Conservation (phyloP, 2,797 vertebrate genomes). For the Diplodus sargus region DNA sequence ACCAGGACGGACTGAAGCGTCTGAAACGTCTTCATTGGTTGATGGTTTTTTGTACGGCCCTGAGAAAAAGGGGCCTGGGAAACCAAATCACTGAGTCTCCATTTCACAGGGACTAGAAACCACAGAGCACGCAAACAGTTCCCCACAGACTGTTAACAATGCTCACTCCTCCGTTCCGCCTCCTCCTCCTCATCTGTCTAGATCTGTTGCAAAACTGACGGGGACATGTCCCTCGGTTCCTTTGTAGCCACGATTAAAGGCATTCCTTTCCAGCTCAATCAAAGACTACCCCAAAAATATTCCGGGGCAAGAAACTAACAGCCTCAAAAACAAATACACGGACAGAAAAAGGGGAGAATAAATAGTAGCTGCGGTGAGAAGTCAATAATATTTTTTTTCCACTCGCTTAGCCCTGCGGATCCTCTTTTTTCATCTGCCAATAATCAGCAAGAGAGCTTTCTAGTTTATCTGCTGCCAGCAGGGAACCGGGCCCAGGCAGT, state of each 20-base stretch:
- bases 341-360: slow-evolving; percentile 74
- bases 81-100: slow-evolving; percentile 78
- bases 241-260: slow-evolving; percentile 84
- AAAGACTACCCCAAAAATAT: slow-evolving; percentile 82
- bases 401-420: slow-evolving; percentile 73
- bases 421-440: slow-evolving; percentile 84
- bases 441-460: slow-evolving; percentile 75
- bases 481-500: slow-evolving; percentile 69
- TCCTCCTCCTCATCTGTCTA: slow-evolving; percentile 76
- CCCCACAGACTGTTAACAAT: slow-evolving; percentile 84
- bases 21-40: slow-evolving; percentile 72
- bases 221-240: slow-evolving; percentile 78
- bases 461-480: slow-evolving; percentile 83
- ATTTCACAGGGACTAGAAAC: slow-evolving; percentile 82
- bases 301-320: slow-evolving; percentile 76
- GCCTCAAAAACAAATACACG: slow-evolving; percentile 82
- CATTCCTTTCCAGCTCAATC: slow-evolving; percentile 83
- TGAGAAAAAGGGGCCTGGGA: slow-evolving; percentile 77
- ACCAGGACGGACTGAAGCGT: slow-evolving; percentile 64
- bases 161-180: slow-evolving; percentile 72
- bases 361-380: slow-evolving; percentile 83
- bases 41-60: slow-evolving; percentile 65
- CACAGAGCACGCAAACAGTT: slow-evolving; percentile 79
- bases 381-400: slow-evolving; percentile 78
- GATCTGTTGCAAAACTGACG: slow-evolving; percentile 76